Conservation (phyloP, 2,113 vertebrate species). For the Lepisosteus oculatus region DNA sequence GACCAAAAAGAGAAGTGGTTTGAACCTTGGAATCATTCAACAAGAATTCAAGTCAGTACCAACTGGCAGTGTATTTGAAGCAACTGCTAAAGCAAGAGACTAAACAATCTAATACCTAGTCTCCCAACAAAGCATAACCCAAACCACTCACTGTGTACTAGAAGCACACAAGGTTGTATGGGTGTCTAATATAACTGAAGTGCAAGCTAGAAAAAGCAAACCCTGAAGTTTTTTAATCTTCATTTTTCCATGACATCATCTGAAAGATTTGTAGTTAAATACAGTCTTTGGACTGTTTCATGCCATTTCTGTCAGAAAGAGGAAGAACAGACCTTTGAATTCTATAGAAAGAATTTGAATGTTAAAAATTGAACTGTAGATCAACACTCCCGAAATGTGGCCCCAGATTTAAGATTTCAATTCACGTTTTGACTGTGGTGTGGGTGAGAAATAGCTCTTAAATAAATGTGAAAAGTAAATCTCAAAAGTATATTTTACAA, state of each 20-base stretch:
- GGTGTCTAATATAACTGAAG: constrained; percentile 9
- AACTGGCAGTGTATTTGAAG: not conserved
- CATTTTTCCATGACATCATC: constrained; percentile 40
- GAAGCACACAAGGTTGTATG: not conserved
- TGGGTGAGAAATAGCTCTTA: too few relatives aligned
- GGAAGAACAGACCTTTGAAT: constrained; percentile 26
- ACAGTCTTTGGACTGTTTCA: constrained; percentile 19
- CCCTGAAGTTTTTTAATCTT: constrained; percentile 6
- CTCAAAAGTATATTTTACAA: too few relatives aligned
- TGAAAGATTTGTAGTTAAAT: constrained; percentile 25
- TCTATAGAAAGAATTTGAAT: constrained; percentile 24
- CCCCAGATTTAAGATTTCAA: too few relatives aligned
- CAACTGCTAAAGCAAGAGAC: not conserved
- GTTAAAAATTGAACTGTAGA: constrained; percentile 6
- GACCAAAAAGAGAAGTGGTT: too few relatives aligned
- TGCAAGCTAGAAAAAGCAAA: constrained; percentile 9
- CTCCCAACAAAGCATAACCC: not conserved
- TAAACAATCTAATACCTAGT: not conserved
- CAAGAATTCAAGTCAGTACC: not conserved
- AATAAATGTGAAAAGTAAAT: too few relatives aligned
- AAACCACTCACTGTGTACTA: not conserved
- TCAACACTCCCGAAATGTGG: too few relatives aligned
- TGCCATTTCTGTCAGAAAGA: constrained; percentile 29
- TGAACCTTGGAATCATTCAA: not conserved
- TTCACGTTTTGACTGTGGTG: too few relatives aligned